A percentile compares a stretch with the other conserved stretches of the same genome.
phyloP scores from a whole-genome alignment of 2,888 invertebrate genomes.

The Blomia tropicalis region DNA sequence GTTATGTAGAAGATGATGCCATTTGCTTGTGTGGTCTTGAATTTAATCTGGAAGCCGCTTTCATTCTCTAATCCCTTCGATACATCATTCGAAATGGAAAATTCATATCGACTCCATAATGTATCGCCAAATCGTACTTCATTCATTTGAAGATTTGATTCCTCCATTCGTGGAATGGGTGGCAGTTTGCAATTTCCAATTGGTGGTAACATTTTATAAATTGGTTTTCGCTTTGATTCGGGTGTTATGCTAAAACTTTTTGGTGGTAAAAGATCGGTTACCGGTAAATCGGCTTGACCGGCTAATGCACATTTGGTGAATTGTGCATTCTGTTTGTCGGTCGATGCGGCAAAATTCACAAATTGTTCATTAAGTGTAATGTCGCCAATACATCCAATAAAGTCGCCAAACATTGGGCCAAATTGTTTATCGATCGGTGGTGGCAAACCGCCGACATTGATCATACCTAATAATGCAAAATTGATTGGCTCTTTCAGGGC shows the following conservation, averaged over 20 bases:
- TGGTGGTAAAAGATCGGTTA: not conserved
- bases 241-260: too few relatives aligned
- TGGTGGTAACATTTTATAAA: conserved; percentile 26
- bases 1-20: conserved; percentile 66
- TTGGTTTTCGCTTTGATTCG: not conserved
- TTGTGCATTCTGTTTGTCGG: conserved; percentile 37
- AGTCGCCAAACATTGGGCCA: conserved; percentile 39
- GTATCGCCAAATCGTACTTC: conserved; percentile 30
- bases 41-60: conserved; percentile 28
- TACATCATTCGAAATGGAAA: conserved; percentile 23
- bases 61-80: conserved; percentile 26
- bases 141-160: conserved; percentile 41
- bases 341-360: conserved; percentile 56
- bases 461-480: conserved; percentile 47
- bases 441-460: conserved; percentile 76
- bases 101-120: conserved; percentile 27
- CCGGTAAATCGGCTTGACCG: not conserved
- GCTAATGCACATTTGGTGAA: conserved; percentile 32
- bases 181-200: conserved; percentile 42
- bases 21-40: conserved; percentile 41
- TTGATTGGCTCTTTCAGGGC: conserved; percentile 26
- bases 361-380: conserved; percentile 67
- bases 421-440: conserved; percentile 37
- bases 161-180: conserved; percentile 41
- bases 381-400: conserved; percentile 81